Percentiles rank a stretch among this genome's conserved stretches.
Evolutionary conservation across 2,888 invertebrate genomes (phyloP).

Genomic region (Diarsia mendica): DNA sequence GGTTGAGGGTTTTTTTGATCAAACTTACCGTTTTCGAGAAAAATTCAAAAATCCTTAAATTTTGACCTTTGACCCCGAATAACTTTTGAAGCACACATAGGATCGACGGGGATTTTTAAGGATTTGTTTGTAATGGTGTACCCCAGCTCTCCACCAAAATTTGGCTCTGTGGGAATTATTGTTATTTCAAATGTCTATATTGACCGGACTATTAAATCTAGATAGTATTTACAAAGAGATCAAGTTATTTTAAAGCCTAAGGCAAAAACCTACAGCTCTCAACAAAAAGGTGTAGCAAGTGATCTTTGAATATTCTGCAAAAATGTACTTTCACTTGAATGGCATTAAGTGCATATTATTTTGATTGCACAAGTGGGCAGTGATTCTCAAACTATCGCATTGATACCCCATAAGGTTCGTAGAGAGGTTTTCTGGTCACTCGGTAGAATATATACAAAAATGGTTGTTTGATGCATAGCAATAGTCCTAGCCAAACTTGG

Average conservation of each 20-base stretch:
- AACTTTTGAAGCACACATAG: no score
- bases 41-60: no score
- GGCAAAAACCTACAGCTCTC: neutral
- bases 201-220: no score
- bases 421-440: neutral
- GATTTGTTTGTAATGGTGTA: no score
- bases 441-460: neutral
- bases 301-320: conserved; percentile 24
- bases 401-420: neutral
- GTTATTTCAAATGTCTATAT: no score
- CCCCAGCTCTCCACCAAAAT: no score
- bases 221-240: neutral
- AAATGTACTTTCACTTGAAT: conserved; percentile 30
- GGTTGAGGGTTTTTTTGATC: no score
- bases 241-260: conserved; percentile 6
- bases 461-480: neutral
- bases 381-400: conserved; percentile 5
- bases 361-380: conserved; percentile 30
- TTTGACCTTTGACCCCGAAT: no score
- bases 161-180: no score
- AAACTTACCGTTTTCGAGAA: no score
- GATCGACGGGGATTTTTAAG: no score
- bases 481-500: neutral
- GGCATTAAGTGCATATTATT: conserved; percentile 26
- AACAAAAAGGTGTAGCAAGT: conserved; percentile 36